Evolutionary conservation across 2,113 vertebrate genomes (phyloP), one percentile per base, ranked within the genome.

Genomic region (Propithecus coquereli): DNA sequence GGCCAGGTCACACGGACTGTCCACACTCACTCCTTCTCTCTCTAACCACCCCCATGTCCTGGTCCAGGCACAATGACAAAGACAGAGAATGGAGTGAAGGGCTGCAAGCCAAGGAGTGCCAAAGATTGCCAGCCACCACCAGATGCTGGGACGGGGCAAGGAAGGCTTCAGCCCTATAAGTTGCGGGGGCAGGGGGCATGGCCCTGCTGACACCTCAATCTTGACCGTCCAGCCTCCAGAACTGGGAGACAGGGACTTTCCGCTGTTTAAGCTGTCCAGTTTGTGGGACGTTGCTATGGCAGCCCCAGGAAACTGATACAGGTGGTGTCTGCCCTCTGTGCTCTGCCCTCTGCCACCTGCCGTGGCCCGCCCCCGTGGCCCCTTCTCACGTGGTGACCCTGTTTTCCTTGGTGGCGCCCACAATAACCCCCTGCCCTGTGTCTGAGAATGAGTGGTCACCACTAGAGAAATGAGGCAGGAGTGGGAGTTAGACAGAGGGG

Each of bases 281-380:
- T 8, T 7, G 74, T 8, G 37, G 61, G 6, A 23, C 59, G 30
- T n/a, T 0, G 4, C 50, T 22, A 37, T 1, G 34, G 37, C 3
- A 7, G 50, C 50, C 32, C 3, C 3, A 30, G 32, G 65, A n/a
- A 2, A 5, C 0, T 34, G 52, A 18, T 4, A 4, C 37, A 45
- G 66, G 30, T 0, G 7, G 34, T 5, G 16, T 22, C 45, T 22
- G 9, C 2, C 59, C 25, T 17, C 43, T 47, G 32, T 17, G 61
- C 40, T 22, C 3, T 6, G 27, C 57, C 61, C 22, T 59, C 40
- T 17, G 40, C 54, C 50, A 27, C 59, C 11, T 45, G 82, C 90
- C 30, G 0, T 3, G 40, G 22, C 70, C 80, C 22, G 25, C 23
- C n/a, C 3, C 73, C 6, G 52, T 14, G 20, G 40, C 25, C 71